Evolutionary conservation across 2,797 vertebrate species (phyloP), one percentile per base, ranked within the genome.

Genomic region (Schizopygopsis malacanthus): DNA sequence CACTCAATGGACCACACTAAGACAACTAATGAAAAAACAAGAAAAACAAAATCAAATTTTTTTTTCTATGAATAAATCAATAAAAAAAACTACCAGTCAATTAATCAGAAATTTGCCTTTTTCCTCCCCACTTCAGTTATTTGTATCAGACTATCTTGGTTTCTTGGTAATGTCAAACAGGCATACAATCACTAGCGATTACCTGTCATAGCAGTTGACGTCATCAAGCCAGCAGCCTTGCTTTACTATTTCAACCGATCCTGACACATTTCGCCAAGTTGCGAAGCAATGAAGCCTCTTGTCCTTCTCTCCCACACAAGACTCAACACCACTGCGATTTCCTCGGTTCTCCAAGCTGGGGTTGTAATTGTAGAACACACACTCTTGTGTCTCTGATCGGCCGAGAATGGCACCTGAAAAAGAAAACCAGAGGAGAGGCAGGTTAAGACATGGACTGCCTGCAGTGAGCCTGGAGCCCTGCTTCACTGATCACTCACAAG

Each of bases 221-320:
- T 98, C 97, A 77, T 98, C 97, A 79, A 98, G 91, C 98, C 98
- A 98, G 93, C 98, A 99, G 83, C 97, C 98, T 92, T 98, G 97
- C 89, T 98, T 97, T 79, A 98, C 96, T 54, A 98, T 96, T 90
- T 96, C 95, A 85, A 99, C 94, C 1, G 93, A 94, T 67, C 98
- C 98, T 3, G 97, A 98, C 79, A 95, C 92, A 63, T 99, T 98
- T 93, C 96, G 97, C 98, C 98, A 99, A 0, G 97, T 98, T 88
- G 97, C 97, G 84, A 97, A 99, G 92, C 98, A 99, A 93, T 98
- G 97, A 70, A 94, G 88, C 20, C 97, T 95, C 93, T 98, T 98
- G 90, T 98, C 97, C 87, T 97, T 96, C 39, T 98, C 97, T 70
- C 95, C 97, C 0, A 94, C 93, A 88, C 98, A 99, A 43, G 93